Percentiles rank a stretch among this genome's conserved stretches.
Evolutionary conservation across 2,888 invertebrate species (phyloP).

Genomic region (Apodemia mormo): DNA sequence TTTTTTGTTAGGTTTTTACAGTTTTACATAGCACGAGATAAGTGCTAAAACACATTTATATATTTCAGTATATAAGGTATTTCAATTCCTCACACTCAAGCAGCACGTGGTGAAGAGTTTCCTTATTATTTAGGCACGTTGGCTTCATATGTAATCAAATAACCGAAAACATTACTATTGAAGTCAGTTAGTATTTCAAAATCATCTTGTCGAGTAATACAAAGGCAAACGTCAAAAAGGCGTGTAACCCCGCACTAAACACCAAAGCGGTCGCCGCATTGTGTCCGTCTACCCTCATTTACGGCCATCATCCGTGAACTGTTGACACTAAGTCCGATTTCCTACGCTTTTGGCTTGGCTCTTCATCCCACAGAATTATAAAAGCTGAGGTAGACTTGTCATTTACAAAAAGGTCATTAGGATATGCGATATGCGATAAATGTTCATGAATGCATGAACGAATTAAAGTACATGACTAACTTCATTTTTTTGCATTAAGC

Average conservation of each 20-base stretch:
- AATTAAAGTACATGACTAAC: too few species aligned
- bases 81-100: too few species aligned
- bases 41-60: too few species aligned
- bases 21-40: too few species aligned
- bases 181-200: neutral
- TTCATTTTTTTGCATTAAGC: too few species aligned
- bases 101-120: too few species aligned
- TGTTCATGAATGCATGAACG: too few species aligned
- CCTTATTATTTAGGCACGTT: too few species aligned
- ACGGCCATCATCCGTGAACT: constrained; percentile 62
- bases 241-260: constrained; percentile 51
- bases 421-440: too few species aligned
- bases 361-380: constrained; percentile 45
- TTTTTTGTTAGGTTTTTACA: too few species aligned
- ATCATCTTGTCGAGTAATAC: constrained; percentile 21
- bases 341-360: constrained; percentile 65
- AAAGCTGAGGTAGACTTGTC: constrained; percentile 27
- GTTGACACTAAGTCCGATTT: constrained; percentile 78
- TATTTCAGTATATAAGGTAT: too few species aligned
- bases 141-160: neutral
- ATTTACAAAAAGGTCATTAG: neutral
- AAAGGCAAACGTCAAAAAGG: constrained; percentile 38
- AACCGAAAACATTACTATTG: neutral
- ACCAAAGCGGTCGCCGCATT: constrained; percentile 37
- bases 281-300: constrained; percentile 47